Evolutionary conservation across 2,888 invertebrate species (phyloP), one percentile per base, ranked within the genome.

Genomic region (Diplolepis rosae): DNA sequence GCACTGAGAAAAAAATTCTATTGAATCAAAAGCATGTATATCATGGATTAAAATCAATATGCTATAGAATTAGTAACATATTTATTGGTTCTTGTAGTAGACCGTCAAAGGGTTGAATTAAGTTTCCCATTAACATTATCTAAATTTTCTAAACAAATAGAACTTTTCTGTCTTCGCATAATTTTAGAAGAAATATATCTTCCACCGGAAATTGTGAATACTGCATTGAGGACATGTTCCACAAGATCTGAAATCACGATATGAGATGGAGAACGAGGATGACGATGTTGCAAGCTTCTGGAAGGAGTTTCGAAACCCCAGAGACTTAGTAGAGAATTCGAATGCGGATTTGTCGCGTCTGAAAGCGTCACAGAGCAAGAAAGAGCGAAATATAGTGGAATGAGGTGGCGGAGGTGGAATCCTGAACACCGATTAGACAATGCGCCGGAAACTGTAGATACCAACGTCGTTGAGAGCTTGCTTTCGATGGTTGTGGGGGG

Each of bases 391-490:
- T 61, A 51, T 27, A 69, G 52, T 52, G 52, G 72, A 56, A 67
- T 69, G 75, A 74, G 72, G 70, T 74, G 72, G 54, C 54, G 66
- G 65, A 65, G 71, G 74, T 69, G 71, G 73, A 79, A 79, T 79
- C 77, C 75, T 79, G 76, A 77, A 70, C 79, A 80, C 74, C 80
- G 86, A 85, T 86, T 86, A 87, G 83, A 87, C 86, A 86, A 86
- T 84, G 79, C 80, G 79, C 82, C 79, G 80, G 82, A 79, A 82
- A 81, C 80, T 79, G 82, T 76, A 81, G 82, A 79, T 78, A 76
- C 77, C 72, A 74, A 79, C 75, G 72, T 77, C 74, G 76, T 71
- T 71, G 80, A 78, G 77, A 75, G 77, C 78, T 72, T 66, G 72
- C 68, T 73, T 76, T 71, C 65, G 69, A 52, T 65, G 15, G 69